A percentile compares a stretch with the other conserved stretches of the same genome.
Conservation (phyloP, 1,140 invertebrate genomes). For the Hermetia illucens region DNA sequence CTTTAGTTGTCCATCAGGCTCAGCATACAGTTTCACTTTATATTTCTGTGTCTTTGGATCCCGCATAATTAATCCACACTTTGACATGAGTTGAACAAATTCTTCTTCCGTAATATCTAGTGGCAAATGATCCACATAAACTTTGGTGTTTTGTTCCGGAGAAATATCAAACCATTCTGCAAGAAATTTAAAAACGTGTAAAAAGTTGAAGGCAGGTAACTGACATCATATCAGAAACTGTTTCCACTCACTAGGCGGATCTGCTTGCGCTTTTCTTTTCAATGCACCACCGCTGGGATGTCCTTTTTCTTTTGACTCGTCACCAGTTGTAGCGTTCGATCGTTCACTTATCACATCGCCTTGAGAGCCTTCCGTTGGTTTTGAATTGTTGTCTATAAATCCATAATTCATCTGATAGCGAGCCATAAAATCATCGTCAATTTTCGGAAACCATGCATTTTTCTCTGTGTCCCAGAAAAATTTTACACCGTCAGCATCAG, state of each 20-base stretch:
- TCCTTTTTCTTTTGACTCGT: too few species aligned
- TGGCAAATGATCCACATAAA: constrained; percentile 92
- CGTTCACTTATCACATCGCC: constrained; percentile 7
- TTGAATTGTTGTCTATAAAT: constrained; percentile 45
- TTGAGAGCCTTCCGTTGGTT: constrained; percentile 8
- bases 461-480: constrained; percentile 86
- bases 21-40: constrained; percentile 90
- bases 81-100: constrained; percentile 82
- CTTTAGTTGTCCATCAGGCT: constrained; percentile 71
- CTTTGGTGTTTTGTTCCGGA: constrained; percentile 87
- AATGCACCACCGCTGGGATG: constrained; percentile 10
- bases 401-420: constrained; percentile 93
- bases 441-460: constrained; percentile 92
- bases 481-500: constrained; percentile 75
- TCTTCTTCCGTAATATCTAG: constrained; percentile 78
- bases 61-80: constrained; percentile 90
- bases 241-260: constrained; percentile 28
- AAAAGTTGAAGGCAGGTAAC: background rate
- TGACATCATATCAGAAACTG: background rate
- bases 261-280: constrained; percentile 32
- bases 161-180: constrained; percentile 87
- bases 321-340: background rate
- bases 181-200: constrained; percentile 11
- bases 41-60: constrained; percentile 71
- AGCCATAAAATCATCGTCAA: constrained; percentile 94